Percentiles rank a stretch among this genome's conserved stretches.
Evolutionary conservation across 2,888 invertebrate genomes (phyloP).

Genomic region (Pinctada fucata): DNA sequence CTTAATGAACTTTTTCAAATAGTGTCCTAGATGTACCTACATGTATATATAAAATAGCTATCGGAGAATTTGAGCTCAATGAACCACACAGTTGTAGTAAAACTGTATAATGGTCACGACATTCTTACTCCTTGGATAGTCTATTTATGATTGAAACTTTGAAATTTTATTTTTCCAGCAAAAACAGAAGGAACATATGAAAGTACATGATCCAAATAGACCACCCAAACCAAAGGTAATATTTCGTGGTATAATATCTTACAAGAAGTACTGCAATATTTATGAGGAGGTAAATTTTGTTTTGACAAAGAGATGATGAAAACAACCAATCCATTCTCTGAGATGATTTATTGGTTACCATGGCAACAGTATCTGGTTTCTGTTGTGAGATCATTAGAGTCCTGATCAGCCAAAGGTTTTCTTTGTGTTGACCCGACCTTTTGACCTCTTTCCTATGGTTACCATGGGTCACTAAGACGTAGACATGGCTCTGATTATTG

Average conservation of each 20-base stretch:
- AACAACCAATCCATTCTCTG: conserved; percentile 16
- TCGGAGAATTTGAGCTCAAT: too few relatives aligned
- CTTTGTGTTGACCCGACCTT: conserved; percentile 5
- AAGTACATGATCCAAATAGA: conserved; percentile 47
- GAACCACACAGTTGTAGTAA: too few relatives aligned
- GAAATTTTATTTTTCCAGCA: conserved; percentile 59
- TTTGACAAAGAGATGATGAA: conserved; percentile 20
- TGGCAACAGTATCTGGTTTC: conserved; percentile 15
- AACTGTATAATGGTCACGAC: too few relatives aligned
- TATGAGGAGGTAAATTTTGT: too few relatives aligned
- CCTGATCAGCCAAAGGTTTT: conserved; percentile 8
- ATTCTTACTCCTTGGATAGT: too few relatives aligned
- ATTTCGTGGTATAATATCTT: too few relatives aligned
- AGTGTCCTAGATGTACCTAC: too few relatives aligned
- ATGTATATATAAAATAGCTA: too few relatives aligned
- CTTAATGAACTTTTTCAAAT: too few relatives aligned
- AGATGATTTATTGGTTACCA: neutral
- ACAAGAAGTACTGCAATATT: too few relatives aligned
- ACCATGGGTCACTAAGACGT: conserved; percentile 8
- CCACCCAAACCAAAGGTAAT: neutral
- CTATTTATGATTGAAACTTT: neutral
- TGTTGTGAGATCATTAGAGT: conserved; percentile 20
- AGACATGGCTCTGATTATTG: conserved; percentile 20
- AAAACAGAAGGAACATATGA: conserved; percentile 52
- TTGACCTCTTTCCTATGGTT: conserved; percentile 17